These are phyloP conservation scores for Amblyjoppa fuscipennis DNA, from an alignment of 2,888 invertebrate species.

Conservation along the genomic window DNA sequence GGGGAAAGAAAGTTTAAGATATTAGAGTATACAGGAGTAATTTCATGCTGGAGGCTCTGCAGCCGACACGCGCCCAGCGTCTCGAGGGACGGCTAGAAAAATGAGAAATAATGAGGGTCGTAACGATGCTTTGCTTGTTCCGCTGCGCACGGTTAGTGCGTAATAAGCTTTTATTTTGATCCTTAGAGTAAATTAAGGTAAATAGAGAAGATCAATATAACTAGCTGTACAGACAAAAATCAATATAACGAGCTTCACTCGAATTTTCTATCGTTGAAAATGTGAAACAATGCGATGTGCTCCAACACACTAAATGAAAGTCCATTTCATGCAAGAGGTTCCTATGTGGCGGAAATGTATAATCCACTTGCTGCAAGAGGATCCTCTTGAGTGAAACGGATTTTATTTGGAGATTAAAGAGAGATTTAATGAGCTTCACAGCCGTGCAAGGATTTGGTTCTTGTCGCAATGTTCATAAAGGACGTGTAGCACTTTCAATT, in stretches of 20 bases:
- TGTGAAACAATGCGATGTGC: no score
- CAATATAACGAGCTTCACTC: no score
- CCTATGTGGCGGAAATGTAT: no score
- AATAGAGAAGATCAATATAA: slow-evolving; percentile 40
- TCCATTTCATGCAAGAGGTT: no score
- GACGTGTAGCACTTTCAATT: neutral
- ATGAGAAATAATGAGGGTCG: slow-evolving; percentile 25
- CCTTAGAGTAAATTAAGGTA: slow-evolving; percentile 30
- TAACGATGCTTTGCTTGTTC: slow-evolving; percentile 32
- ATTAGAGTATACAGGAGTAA: slow-evolving; percentile 12
- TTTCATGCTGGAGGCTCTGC: slow-evolving; percentile 14
- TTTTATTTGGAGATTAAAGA: no score
- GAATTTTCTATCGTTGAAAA: no score
- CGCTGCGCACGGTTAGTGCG: neutral
- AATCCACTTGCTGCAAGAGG: no score
- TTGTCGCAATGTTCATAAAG: neutral
- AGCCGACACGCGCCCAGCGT: neutral
- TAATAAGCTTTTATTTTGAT: slow-evolving; percentile 26
- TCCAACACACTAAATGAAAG: no score
- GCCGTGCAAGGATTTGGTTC: neutral
- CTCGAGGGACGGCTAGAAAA: neutral
- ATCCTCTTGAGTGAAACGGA: no score
- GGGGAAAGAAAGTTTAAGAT: slow-evolving; percentile 6
- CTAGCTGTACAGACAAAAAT: neutral
- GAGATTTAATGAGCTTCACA: slow-evolving; percentile 19